These are phyloP conservation scores for Aselliscus stoliczkanus DNA, from an alignment of 2,797 vertebrate genomes.

Conservation along the genomic window DNA sequence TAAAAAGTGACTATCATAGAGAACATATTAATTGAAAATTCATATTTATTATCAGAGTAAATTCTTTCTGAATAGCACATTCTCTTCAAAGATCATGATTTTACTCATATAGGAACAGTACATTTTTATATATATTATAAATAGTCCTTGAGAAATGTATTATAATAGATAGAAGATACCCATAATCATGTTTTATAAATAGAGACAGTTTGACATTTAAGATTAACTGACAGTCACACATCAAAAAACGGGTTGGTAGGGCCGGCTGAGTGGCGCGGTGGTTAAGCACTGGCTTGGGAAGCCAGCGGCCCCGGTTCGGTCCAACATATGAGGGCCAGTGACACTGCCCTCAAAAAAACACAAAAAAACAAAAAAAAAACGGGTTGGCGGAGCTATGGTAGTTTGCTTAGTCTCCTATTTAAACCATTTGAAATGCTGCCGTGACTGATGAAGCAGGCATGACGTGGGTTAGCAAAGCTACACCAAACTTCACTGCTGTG, in stretches of 20 bases:
- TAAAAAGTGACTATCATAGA: background rate
- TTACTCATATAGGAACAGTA: background rate
- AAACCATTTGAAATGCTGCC: background rate
- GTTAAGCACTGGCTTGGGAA: no score
- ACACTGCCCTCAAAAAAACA: no score
- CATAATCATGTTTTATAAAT: constrained; percentile 24
- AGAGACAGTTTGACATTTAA: constrained; percentile 15
- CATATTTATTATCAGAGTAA: constrained; percentile 18
- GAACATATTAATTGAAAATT: background rate
- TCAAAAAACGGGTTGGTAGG: background rate
- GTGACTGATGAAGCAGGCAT: background rate
- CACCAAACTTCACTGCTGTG: background rate
- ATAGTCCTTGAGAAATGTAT: background rate
- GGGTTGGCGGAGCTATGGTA: background rate
- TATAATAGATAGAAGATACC: background rate
- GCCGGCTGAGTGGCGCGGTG: no score
- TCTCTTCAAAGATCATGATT: constrained; percentile 2
- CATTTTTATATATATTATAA: background rate
- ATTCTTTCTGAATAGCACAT: background rate
- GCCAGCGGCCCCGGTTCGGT: no score
- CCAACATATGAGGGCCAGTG: no score
- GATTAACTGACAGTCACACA: constrained; percentile 11
- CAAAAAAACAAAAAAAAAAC: no score
- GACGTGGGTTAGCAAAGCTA: background rate
- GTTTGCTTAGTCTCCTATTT: background rate